Percentiles rank a stretch among this genome's conserved stretches.
These are phyloP conservation scores for Nomia melanderi DNA, from an alignment of 1,140 invertebrate genomes.

Conservation along the genomic window DNA sequence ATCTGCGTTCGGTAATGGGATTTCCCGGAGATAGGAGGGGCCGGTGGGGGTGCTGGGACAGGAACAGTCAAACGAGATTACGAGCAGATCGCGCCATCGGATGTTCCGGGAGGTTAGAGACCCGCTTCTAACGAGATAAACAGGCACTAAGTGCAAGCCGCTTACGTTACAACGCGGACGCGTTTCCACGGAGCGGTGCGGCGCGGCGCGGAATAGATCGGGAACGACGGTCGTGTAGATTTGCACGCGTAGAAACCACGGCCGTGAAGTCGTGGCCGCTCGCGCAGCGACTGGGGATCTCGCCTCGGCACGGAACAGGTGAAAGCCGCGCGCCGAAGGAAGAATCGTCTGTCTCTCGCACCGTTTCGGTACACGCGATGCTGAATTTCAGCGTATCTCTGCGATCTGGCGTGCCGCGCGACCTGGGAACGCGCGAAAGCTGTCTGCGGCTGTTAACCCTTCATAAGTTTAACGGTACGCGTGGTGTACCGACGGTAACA, in stretches of 20 bases:
- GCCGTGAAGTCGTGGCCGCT: slow-evolving; percentile 32
- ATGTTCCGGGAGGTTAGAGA: slow-evolving; percentile 51
- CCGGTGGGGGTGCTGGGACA: not conserved
- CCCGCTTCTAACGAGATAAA: slow-evolving; percentile 55
- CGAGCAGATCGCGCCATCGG: slow-evolving; percentile 46
- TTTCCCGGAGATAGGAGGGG: slow-evolving; percentile 27
- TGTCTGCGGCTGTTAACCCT: too few species aligned
- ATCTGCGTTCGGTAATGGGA: slow-evolving; percentile 41
- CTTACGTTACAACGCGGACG: slow-evolving; percentile 47
- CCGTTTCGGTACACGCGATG: not conserved
- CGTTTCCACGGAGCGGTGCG: slow-evolving; percentile 16
- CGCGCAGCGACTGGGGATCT: not conserved
- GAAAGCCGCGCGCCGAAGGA: slow-evolving; percentile 22
- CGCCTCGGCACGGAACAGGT: slow-evolving; percentile 36
- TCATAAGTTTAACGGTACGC: too few species aligned
- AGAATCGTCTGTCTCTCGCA: slow-evolving; percentile 11
- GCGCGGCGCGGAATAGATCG: not conserved
- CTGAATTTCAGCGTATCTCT: not conserved
- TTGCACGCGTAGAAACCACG: slow-evolving; percentile 50
- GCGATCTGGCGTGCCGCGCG: not conserved
- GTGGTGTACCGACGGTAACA: too few species aligned
- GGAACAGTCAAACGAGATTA: slow-evolving; percentile 53
- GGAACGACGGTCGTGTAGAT: slow-evolving; percentile 10
- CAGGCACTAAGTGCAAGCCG: slow-evolving; percentile 52
- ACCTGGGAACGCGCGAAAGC: not conserved